Percentiles rank a stretch among this genome's conserved stretches.
These are phyloP conservation scores for Poecile montanus DNA, from an alignment of 2,797 vertebrate species.

Conservation along the genomic window DNA sequence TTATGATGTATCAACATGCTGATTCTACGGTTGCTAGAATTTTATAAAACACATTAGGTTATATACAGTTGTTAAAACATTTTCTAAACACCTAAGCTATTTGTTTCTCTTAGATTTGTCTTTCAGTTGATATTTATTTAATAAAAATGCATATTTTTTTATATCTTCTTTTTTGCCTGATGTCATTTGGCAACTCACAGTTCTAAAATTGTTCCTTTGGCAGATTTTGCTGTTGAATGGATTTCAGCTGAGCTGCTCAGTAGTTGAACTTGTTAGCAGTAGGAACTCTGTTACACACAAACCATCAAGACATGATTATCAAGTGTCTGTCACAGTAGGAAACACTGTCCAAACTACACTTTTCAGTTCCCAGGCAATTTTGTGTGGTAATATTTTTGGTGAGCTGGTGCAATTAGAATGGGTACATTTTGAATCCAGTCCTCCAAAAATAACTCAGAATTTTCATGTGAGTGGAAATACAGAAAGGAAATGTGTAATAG, in stretches of 20 bases:
- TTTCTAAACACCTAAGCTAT: not conserved
- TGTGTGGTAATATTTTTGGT: not conserved
- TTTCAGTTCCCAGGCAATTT: not conserved
- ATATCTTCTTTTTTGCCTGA: not conserved
- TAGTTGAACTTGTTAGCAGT: not conserved
- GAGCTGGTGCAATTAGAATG: not conserved
- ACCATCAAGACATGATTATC: not conserved
- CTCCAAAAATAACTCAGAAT: not conserved
- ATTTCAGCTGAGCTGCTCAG: not conserved
- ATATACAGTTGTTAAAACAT: not conserved
- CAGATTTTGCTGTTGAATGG: not conserved
- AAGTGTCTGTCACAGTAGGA: not conserved
- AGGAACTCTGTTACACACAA: not conserved
- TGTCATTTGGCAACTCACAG: not conserved
- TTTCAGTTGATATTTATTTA: not conserved
- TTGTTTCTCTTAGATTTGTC: not conserved
- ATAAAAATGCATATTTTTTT: not conserved
- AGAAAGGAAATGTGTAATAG: not conserved
- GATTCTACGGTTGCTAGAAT: not conserved
- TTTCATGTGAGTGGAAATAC: not conserved
- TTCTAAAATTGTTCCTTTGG: slow-evolving; percentile 26
- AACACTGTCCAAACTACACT: not conserved
- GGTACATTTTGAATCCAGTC: not conserved
- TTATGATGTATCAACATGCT: not conserved
- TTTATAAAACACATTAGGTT: not conserved